Percentiles rank a stretch among this genome's conserved stretches.
Conservation (phyloP, 2,113 vertebrate genomes). For the Taxidea taxus region DNA sequence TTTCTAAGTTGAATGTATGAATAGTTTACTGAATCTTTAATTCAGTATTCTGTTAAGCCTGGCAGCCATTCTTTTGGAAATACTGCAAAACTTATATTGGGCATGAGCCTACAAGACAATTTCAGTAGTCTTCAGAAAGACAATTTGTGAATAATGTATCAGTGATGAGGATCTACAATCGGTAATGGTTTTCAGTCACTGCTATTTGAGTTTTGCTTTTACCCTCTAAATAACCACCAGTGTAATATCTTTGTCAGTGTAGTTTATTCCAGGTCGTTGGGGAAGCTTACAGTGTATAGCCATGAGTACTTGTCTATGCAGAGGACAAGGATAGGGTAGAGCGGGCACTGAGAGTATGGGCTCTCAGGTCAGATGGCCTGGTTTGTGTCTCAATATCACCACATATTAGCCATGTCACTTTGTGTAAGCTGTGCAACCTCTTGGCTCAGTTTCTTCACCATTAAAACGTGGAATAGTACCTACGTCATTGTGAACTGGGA, state of each 20-base stretch:
- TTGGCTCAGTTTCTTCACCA: not conserved
- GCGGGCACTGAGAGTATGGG: not conserved
- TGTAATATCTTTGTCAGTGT: not conserved
- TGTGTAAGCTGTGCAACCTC: not conserved
- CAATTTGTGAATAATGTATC: not conserved
- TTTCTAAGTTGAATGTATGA: not conserved
- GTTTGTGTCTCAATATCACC: not conserved
- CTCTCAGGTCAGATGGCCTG: not conserved
- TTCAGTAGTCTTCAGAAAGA: not conserved
- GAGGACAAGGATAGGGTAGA: not conserved
- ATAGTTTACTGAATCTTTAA: slow-evolving; percentile 1
- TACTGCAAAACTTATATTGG: not conserved
- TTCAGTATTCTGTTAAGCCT: not conserved
- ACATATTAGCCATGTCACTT: not conserved
- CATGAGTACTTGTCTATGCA: not conserved
- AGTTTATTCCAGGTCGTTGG: not conserved
- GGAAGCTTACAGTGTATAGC: not conserved
- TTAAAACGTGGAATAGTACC: not conserved
- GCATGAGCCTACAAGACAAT: not conserved
- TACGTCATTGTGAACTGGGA: not conserved
- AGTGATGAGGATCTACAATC: not conserved
- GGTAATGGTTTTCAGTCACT: not conserved
- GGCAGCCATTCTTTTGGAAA: not conserved
- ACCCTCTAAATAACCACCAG: not conserved
- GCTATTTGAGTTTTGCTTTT: not conserved